phyloP scores from a whole-genome alignment of 2,888 invertebrate species.

The Luffia ferchaultella region DNA sequence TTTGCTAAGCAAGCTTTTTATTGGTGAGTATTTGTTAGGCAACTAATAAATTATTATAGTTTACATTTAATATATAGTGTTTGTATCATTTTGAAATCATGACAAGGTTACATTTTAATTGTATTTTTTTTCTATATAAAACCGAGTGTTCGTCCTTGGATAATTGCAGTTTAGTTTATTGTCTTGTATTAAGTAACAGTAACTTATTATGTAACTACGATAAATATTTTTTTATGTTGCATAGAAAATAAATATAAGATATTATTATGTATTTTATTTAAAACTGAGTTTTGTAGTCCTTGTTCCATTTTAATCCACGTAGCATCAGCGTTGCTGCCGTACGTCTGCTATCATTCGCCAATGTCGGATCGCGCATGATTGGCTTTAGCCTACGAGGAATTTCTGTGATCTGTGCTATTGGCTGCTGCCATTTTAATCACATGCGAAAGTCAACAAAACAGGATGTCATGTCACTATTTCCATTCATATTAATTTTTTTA shows the following conservation, averaged over 20 bases:
- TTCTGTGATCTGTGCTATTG: too few species aligned
- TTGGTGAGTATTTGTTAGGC: background rate
- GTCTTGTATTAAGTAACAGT: constrained; percentile 52
- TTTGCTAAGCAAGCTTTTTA: constrained; percentile 37
- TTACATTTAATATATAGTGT: constrained; percentile 34
- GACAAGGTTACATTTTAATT: constrained; percentile 26
- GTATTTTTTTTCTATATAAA: constrained; percentile 20
- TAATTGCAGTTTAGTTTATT: constrained; percentile 1
- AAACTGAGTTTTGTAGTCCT: too few species aligned
- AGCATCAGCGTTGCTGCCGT: too few species aligned
- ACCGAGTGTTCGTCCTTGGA: background rate
- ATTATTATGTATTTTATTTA: constrained; percentile 30
- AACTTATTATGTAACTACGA: constrained; percentile 63
- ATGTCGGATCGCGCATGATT: too few species aligned
- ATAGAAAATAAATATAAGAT: constrained; percentile 67
- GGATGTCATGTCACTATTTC: too few species aligned
- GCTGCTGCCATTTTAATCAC: too few species aligned
- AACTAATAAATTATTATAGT: constrained; percentile 19
- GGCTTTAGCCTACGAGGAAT: too few species aligned
- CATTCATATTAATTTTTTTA: too few species aligned
- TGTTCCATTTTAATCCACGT: too few species aligned
- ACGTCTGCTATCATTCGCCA: too few species aligned
- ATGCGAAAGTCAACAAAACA: too few species aligned
- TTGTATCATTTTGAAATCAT: constrained; percentile 26
- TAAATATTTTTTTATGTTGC: constrained; percentile 69